Evolutionary conservation across 2,797 vertebrate genomes (phyloP).

Genomic region (Bradypodion ventrale): DNA sequence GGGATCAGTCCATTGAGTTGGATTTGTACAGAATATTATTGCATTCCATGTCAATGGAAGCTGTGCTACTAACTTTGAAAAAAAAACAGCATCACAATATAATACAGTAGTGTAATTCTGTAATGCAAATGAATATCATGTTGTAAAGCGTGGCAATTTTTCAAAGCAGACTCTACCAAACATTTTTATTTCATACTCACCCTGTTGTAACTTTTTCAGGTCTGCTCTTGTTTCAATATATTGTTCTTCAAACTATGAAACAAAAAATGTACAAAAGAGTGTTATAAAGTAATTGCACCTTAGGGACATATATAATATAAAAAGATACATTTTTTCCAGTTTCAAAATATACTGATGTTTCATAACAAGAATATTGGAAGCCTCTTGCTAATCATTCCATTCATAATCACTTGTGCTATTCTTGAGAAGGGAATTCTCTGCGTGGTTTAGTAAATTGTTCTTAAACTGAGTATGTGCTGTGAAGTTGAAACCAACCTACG

Average conservation of each 20-base stretch:
- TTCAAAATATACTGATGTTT: neutral
- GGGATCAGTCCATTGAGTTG: too few relatives aligned
- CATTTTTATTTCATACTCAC: conserved; percentile 60
- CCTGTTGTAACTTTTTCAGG: conserved; percentile 77
- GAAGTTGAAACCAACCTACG: too few relatives aligned
- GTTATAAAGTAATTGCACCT: neutral
- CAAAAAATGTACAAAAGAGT: conserved; percentile 34
- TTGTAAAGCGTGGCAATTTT: neutral
- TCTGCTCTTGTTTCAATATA: conserved; percentile 75
- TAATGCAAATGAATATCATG: neutral
- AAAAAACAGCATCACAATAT: neutral
- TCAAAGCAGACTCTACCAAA: neutral
- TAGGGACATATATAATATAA: too few relatives aligned
- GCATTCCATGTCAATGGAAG: neutral
- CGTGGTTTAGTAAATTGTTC: too few relatives aligned
- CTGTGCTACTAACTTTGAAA: neutral
- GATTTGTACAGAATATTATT: neutral
- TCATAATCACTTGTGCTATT: neutral
- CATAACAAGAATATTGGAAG: fast-evolving
- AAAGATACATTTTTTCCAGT: neutral
- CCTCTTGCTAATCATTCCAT: neutral
- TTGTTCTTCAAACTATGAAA: conserved; percentile 86
- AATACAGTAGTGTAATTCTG: neutral
- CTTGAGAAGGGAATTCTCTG: neutral
- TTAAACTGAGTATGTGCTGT: too few relatives aligned